Evolutionary conservation across 2,113 vertebrate genomes (phyloP), one percentile per base, ranked within the genome.

Genomic region (Salvelinus namaycush): DNA sequence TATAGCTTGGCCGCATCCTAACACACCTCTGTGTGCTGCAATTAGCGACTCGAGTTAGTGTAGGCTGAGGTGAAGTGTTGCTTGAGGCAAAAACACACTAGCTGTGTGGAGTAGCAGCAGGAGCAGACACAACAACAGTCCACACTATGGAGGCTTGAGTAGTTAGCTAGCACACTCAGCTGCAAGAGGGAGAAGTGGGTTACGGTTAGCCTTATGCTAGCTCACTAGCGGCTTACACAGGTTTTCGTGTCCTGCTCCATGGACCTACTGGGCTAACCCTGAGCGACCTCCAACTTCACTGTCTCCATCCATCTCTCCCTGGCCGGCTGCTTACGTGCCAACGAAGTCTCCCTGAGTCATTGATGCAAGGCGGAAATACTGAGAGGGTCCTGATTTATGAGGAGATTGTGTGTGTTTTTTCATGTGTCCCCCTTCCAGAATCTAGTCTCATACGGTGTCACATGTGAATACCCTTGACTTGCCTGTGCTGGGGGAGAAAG

Each of bases 21-120:
- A 70, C 68, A 70, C 68, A 49, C 44, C 26, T 49, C 60, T 48
- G 62, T 48, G 24, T 44, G n/a, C 73, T 66, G 65, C 31, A 51
- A 75, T 68, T 57, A 54, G 48, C 18, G 31, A 64, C 14, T 62
- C 14, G 29, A 54, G 12, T 26, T 34, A n/a, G 39, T 44, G 73
- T 49, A 18, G 26, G 22, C 27, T 57, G 39, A 29, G 74, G 64
- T 75, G 65, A 75, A 68, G 74, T 20, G 64, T 27, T 27, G 44
- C 64, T 57, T 20, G 59, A 67, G 44, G 39, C 68, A 70, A 24
- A 48, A 68, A 7, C 67, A 68, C 29, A 24, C 39, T 11, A 24
- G 68, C 39, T 70, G 68, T 48, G 34, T 48, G 20, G 26, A n/a
- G 39, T 20, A 70, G 68, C 39, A 44, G 68, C 22, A 48, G 39